Conservation (phyloP, 2,113 vertebrate species). For the Ptyas mucosa region DNA sequence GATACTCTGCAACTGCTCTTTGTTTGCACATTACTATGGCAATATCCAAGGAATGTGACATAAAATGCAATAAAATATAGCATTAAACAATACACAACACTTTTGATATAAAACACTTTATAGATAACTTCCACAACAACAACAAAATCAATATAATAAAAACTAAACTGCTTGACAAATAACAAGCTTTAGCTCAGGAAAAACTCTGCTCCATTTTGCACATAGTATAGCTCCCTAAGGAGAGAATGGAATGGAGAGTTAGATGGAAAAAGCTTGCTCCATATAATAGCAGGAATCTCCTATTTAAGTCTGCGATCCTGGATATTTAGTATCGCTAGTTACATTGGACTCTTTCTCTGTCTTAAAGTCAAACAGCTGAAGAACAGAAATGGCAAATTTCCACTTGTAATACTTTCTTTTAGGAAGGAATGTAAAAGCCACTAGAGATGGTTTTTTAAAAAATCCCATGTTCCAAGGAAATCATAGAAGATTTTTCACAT, state of each 20-base stretch:
- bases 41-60: background rate
- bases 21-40: background rate
- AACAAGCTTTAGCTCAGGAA: background rate
- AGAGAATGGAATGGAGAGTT: background rate
- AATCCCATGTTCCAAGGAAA: background rate
- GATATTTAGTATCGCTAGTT: background rate
- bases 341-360: background rate
- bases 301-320: background rate
- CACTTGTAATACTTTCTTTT: background rate
- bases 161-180: background rate
- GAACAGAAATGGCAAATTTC: background rate
- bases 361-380: background rate
- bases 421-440: background rate
- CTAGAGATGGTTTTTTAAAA: background rate
- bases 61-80: background rate
- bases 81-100: background rate
- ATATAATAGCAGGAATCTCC: background rate
- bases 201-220: background rate
- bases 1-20: background rate
- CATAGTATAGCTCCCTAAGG: background rate
- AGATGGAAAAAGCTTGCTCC: background rate
- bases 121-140: background rate
- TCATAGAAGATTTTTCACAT: background rate
- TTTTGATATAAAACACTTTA: background rate
- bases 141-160: background rate